Conservation (phyloP, 2,113 vertebrate species). For the Chlorocebus sabaeus region DNA sequence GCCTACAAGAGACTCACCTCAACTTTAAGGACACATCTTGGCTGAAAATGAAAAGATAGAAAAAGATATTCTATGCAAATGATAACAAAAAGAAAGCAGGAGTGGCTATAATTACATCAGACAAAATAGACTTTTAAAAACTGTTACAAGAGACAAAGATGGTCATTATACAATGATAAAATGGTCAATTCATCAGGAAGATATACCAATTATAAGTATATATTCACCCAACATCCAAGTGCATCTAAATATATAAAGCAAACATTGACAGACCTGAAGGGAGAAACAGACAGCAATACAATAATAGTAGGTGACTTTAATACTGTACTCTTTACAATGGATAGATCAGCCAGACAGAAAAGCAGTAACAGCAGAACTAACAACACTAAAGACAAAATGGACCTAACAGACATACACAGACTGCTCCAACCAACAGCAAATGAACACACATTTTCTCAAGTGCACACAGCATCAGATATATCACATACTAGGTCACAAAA, state of each 20-base stretch:
- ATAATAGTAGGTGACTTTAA: neutral
- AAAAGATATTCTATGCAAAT: neutral
- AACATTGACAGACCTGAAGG: neutral
- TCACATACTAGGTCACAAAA: neutral
- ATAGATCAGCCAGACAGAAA: neutral
- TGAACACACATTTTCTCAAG: neutral
- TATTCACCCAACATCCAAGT: neutral
- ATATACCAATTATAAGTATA: neutral
- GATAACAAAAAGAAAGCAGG: neutral
- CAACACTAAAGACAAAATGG: neutral
- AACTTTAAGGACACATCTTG: neutral
- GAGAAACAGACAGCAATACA: neutral
- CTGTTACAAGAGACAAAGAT: neutral
- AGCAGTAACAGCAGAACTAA: neutral
- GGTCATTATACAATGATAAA: neutral
- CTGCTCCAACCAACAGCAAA: neutral
- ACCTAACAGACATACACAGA: neutral
- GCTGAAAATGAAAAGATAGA: neutral
- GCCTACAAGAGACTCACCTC: neutral
- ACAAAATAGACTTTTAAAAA: neutral
- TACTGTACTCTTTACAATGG: neutral
- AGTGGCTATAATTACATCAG: neutral
- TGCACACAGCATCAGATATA: neutral
- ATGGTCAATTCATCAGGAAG: neutral
- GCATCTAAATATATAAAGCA: neutral